These are phyloP conservation scores for Aegotheles bennettii DNA, from an alignment of 2,113 vertebrate species.

Conservation along the genomic window DNA sequence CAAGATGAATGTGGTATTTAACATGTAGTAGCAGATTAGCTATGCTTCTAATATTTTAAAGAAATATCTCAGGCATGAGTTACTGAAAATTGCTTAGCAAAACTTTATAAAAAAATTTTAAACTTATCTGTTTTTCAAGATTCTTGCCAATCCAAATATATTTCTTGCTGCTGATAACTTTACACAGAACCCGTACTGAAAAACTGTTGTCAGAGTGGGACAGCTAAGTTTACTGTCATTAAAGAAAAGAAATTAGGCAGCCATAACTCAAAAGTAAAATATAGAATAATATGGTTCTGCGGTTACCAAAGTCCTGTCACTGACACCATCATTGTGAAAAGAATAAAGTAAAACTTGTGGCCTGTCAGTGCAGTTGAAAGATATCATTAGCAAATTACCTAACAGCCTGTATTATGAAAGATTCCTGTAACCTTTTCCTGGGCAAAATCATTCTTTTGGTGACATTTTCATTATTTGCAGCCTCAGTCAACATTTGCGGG, in stretches of 20 bases:
- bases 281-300: not conserved
- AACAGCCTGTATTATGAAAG: not conserved
- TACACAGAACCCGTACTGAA: not conserved
- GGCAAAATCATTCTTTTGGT: not conserved
- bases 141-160: not conserved
- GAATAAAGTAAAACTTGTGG: not conserved
- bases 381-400: not conserved
- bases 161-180: not conserved
- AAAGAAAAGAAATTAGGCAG: not conserved
- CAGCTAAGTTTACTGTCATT: not conserved
- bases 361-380: accelerated
- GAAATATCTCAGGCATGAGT: not conserved
- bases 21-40: not conserved
- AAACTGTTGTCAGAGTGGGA: not conserved
- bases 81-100: not conserved
- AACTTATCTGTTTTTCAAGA: not conserved
- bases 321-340: accelerated
- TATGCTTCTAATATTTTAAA: not conserved
- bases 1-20: not conserved
- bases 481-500: not conserved
- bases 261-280: not conserved
- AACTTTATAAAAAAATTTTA: not conserved
- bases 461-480: not conserved
- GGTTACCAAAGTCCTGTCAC: not conserved
- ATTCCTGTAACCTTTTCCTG: not conserved